These are phyloP conservation scores for Fissipunctia ypsillon DNA, from an alignment of 2,888 invertebrate species.

Conservation along the genomic window DNA sequence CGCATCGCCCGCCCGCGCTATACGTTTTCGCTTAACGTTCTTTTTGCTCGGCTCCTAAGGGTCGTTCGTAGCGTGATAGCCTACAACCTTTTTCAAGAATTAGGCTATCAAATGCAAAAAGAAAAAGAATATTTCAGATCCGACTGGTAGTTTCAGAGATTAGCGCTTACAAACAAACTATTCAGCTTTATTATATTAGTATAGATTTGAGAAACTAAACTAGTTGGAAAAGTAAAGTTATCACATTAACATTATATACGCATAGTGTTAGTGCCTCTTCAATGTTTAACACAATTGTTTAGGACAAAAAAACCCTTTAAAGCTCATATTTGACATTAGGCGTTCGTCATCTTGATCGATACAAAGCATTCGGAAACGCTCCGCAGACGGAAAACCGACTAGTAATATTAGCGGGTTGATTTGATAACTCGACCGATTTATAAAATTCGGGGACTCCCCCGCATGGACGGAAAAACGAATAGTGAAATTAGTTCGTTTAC, in stretches of 20 bases:
- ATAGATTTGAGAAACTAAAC: too few species aligned
- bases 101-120: neutral
- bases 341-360: neutral
- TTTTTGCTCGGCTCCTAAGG: neutral
- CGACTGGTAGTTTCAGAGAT: neutral
- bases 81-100: neutral
- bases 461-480: conserved; percentile 10
- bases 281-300: neutral
- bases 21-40: neutral
- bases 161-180: neutral
- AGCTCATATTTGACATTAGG: neutral
- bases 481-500: neutral
- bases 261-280: neutral
- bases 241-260: too few species aligned
- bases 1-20: neutral
- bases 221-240: neutral
- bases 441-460: conserved; percentile 14
- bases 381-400: neutral
- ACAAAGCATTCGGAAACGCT: too few species aligned
- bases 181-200: neutral
- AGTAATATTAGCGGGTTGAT: neutral
- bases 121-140: neutral
- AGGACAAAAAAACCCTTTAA: neutral
- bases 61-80: neutral
- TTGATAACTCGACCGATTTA: neutral